Conservation (phyloP, 2,113 vertebrate genomes). For the Pygoscelis adeliae region DNA sequence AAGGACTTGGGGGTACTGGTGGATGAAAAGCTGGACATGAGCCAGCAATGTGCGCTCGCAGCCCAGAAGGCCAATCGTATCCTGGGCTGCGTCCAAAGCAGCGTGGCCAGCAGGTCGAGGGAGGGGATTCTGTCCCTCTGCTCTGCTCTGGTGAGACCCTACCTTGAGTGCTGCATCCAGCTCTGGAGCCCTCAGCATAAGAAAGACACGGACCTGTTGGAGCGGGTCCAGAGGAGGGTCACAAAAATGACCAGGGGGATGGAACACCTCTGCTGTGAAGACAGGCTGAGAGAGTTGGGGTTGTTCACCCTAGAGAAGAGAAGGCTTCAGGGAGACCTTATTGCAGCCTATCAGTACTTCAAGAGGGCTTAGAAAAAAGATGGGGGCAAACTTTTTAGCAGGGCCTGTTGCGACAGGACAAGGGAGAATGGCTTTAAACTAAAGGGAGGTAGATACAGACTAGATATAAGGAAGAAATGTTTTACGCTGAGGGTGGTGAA, state of each 20-base stretch:
- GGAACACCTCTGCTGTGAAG: accelerated
- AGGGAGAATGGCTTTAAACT: background rate
- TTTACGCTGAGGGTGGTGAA: background rate
- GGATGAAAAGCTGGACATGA: background rate
- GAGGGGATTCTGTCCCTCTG: background rate
- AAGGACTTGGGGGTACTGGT: background rate
- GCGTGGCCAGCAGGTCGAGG: background rate
- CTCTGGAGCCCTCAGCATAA: accelerated
- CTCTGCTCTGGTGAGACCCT: background rate
- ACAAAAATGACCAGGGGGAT: accelerated
- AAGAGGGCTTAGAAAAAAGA: accelerated
- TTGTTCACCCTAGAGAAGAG: background rate
- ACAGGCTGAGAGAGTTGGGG: background rate
- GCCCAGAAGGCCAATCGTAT: accelerated
- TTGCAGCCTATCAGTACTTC: accelerated
- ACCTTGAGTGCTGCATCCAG: accelerated
- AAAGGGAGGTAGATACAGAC: too few species aligned
- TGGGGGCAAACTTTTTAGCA: accelerated
- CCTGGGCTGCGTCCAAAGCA: background rate
- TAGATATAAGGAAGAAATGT: background rate
- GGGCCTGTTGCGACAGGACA: too few species aligned
- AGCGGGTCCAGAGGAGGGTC: background rate
- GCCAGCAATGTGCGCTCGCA: accelerated
- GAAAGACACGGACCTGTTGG: background rate
- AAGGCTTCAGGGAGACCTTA: background rate